phyloP scores from a whole-genome alignment of 1,140 invertebrate species.

The Littorina saxatilis region DNA sequence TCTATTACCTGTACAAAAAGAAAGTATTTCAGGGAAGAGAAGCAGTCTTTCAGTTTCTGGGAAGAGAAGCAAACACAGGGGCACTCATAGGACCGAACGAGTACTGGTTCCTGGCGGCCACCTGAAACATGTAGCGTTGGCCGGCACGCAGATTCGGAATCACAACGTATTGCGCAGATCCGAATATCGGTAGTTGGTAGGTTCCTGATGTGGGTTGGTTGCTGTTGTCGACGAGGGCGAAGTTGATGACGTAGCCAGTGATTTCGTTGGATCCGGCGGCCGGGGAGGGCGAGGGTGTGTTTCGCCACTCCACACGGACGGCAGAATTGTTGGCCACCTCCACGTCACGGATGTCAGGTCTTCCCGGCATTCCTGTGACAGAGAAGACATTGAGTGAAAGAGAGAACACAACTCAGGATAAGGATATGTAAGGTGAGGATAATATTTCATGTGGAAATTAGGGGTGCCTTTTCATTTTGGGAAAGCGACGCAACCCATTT shows the following conservation, averaged over 20 bases:
- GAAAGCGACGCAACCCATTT: no score
- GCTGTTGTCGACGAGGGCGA: background rate
- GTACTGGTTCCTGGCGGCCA: constrained; percentile 19
- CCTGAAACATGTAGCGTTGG: constrained; percentile 27
- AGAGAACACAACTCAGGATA: no score
- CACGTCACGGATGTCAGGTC: background rate
- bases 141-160: constrained; percentile 24
- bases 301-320: constrained; percentile 13
- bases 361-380: constrained; percentile 27
- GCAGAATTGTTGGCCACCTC: constrained; percentile 6
- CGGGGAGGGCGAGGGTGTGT: constrained; percentile 18
- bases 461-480: no score
- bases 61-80: constrained; percentile 4
- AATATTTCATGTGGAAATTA: no score
- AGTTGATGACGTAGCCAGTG: constrained; percentile 26
- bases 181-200: constrained; percentile 27
- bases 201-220: constrained; percentile 4
- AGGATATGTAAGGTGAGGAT: no score
- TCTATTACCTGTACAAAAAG: no score
- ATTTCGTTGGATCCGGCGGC: background rate
- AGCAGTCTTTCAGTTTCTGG: no score
- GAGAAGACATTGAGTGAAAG: background rate
- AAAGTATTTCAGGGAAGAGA: no score
- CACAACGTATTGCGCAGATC: constrained; percentile 27
- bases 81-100: constrained; percentile 11